A percentile compares a stretch with the other conserved stretches of the same genome.
Conservation (phyloP, 64 coral and sea anemone species). For the Montipora cactus region DNA sequence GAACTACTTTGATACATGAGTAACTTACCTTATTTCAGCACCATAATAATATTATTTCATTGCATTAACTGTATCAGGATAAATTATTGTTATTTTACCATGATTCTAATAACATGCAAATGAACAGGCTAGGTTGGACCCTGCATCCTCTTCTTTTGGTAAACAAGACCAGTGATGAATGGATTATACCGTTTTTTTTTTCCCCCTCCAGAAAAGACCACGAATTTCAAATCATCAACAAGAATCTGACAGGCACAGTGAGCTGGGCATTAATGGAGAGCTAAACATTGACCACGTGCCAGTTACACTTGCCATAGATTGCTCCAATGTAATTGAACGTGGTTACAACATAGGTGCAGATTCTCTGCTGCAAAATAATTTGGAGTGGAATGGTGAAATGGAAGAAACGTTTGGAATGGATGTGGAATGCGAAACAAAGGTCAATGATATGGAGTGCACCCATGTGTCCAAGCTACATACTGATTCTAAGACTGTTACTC, state of each 20-base stretch:
- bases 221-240: background rate
- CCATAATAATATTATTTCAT: too few species aligned
- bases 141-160: too few species aligned
- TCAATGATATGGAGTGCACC: too few species aligned
- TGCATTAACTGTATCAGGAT: too few species aligned
- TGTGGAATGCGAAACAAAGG: background rate
- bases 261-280: background rate
- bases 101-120: too few species aligned
- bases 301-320: background rate
- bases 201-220: slow-evolving; percentile 11
- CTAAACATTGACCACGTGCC: background rate
- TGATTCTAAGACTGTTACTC: background rate
- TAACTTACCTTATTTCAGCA: too few species aligned
- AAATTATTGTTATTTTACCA: too few species aligned
- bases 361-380: slow-evolving; percentile 24
- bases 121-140: too few species aligned
- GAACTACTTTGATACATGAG: too few species aligned
- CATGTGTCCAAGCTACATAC: slow-evolving; percentile 10
- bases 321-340: background rate
- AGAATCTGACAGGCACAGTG: background rate
- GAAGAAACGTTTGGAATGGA: slow-evolving; percentile 13
- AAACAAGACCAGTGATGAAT: too few species aligned
- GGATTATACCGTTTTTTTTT: background rate
- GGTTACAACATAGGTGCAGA: background rate
- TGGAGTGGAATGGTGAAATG: background rate